Percentiles rank a stretch among this genome's conserved stretches.
Conservation (phyloP, 2,797 vertebrate genomes). For the Setipinna tenuifilis region DNA sequence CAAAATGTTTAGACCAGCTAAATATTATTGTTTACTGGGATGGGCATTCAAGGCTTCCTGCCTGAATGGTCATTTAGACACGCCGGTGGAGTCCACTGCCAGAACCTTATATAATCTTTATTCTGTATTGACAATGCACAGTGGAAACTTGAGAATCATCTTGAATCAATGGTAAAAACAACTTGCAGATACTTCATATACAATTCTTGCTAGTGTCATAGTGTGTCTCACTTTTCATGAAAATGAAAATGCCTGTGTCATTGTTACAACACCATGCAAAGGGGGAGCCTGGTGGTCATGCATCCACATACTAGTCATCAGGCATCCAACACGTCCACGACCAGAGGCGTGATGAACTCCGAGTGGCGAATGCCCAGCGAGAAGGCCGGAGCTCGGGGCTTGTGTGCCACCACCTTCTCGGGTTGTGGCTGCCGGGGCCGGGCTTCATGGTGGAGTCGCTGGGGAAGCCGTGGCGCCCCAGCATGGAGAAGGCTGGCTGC, state of each 20-base stretch:
- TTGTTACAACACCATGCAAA: not conserved
- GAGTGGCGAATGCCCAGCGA: conserved; percentile 84
- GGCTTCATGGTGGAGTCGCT: conserved; percentile 64
- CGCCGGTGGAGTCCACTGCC: not conserved
- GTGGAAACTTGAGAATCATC: not conserved
- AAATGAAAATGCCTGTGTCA: not conserved
- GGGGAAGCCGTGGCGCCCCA: conserved; percentile 73
- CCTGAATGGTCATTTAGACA: not conserved
- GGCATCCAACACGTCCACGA: conserved; percentile 61
- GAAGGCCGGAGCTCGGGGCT: conserved; percentile 76
- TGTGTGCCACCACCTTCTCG: conserved; percentile 75
- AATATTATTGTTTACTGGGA: not conserved
- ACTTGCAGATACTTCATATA: not conserved
- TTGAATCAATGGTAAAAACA: not conserved
- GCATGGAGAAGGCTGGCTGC: conserved; percentile 85
- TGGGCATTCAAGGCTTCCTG: not conserved
- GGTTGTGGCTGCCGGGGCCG: conserved; percentile 82
- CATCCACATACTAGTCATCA: not conserved
- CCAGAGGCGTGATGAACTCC: conserved; percentile 76
- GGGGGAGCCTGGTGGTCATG: not conserved
- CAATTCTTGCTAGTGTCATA: not conserved
- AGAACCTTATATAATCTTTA: not conserved
- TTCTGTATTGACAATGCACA: not conserved
- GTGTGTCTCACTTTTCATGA: not conserved
- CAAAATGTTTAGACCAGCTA: not conserved